Evolutionary conservation across 1,140 invertebrate genomes (phyloP).

Genomic region (Bombus terrestris): DNA sequence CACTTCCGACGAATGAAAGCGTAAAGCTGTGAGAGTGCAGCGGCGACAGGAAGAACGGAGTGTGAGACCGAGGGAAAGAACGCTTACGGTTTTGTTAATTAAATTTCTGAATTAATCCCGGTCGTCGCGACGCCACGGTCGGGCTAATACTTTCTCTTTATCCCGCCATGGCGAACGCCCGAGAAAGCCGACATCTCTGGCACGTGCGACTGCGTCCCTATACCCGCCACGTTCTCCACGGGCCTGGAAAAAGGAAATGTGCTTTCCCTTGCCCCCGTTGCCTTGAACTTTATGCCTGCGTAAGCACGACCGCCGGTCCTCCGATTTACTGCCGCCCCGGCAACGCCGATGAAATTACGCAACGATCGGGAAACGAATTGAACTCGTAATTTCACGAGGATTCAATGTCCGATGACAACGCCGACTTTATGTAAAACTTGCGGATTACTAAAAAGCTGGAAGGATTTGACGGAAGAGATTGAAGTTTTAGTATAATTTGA

Average conservation of each 20-base stretch:
- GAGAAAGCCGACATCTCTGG: slow-evolving; percentile 22
- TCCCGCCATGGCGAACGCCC: not conserved
- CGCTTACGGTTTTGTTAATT: slow-evolving; percentile 56
- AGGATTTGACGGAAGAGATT: not conserved
- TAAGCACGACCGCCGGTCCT: not conserved
- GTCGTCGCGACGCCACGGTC: slow-evolving; percentile 24
- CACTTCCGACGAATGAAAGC: not conserved
- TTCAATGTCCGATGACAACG: not conserved
- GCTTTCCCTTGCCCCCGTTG: not conserved
- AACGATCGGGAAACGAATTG: not conserved
- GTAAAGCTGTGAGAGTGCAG: not conserved
- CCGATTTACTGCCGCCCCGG: not conserved
- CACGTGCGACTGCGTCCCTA: slow-evolving; percentile 26
- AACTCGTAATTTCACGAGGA: not conserved
- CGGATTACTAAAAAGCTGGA: not conserved
- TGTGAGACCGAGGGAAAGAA: not conserved
- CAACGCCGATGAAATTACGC: not conserved
- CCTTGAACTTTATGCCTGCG: slow-evolving; percentile 21
- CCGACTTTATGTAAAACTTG: not conserved
- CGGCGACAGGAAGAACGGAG: not conserved
- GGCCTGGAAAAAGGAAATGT: slow-evolving; percentile 26
- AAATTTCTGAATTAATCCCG: slow-evolving; percentile 55
- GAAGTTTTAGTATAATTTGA: not conserved
- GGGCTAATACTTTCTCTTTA: slow-evolving; percentile 51
- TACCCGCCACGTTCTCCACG: slow-evolving; percentile 17